Evolutionary conservation across 2,888 invertebrate species (phyloP).

Genomic region (Glaucopsyche alexis): DNA sequence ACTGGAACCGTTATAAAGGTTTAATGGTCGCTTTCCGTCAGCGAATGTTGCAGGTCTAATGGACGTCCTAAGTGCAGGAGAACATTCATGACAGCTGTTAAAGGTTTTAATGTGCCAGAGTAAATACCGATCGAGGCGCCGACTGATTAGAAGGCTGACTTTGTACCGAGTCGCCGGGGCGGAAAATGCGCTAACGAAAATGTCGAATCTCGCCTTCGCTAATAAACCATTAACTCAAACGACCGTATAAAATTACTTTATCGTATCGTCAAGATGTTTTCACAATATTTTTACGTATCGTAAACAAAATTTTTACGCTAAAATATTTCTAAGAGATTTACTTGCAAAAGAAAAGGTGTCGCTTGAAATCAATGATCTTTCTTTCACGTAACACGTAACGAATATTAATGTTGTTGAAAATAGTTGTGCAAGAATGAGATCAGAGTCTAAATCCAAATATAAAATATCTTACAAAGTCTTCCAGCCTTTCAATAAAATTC

Average conservation of each 20-base stretch:
- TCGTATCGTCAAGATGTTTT: slow-evolving; percentile 13
- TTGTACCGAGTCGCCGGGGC: slow-evolving; percentile 33
- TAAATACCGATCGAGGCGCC: slow-evolving; percentile 38
- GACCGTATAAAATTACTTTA: slow-evolving; percentile 43
- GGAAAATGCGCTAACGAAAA: slow-evolving; percentile 35
- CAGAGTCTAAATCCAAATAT: too few species aligned
- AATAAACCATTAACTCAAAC: slow-evolving; percentile 49
- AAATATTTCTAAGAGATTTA: not conserved
- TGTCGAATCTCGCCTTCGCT: slow-evolving; percentile 47
- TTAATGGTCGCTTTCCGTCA: slow-evolving; percentile 77
- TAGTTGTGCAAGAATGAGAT: not conserved
- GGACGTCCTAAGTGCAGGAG: slow-evolving; percentile 77
- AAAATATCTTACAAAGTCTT: too few species aligned
- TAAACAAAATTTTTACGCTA: slow-evolving; percentile 48
- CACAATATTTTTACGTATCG: slow-evolving; percentile 39
- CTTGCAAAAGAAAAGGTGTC: not conserved
- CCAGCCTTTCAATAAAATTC: too few species aligned
- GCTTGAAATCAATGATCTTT: not conserved
- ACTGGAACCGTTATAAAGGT: slow-evolving; percentile 79
- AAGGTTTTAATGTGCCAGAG: slow-evolving; percentile 39
- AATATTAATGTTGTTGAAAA: not conserved
- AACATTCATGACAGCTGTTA: slow-evolving; percentile 74
- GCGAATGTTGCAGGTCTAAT: slow-evolving; percentile 75
- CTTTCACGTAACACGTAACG: not conserved
- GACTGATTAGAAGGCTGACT: slow-evolving; percentile 24